Percentiles rank a stretch among this genome's conserved stretches.
phyloP scores from a whole-genome alignment of 1,140 invertebrate species.

The Neoseiulus cucumeris region DNA sequence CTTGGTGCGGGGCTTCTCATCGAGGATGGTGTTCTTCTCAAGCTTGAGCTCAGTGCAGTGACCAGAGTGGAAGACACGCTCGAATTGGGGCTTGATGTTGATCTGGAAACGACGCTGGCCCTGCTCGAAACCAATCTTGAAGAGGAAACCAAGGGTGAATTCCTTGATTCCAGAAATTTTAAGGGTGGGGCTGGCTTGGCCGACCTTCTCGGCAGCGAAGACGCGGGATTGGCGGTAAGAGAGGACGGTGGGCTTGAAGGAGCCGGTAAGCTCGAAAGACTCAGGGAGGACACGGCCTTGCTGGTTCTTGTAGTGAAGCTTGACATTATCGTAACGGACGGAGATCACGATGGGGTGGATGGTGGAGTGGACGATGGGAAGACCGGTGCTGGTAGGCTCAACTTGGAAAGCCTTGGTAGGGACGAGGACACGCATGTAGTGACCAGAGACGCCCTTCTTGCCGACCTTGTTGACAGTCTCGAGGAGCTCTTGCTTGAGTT shows the following conservation, averaged over 20 bases:
- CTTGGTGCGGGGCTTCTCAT: neutral
- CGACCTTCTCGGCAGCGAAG: neutral
- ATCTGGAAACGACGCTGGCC: neutral
- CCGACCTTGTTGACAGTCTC: neutral
- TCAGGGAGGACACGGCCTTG: neutral
- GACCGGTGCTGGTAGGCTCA: neutral
- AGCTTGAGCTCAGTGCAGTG: slow-evolving; percentile 11
- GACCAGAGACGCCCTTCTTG: neutral
- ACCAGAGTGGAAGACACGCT: slow-evolving; percentile 9
- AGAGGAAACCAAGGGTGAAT: neutral
- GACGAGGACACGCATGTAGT: neutral
- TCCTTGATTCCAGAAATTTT: neutral
- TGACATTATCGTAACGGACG: slow-evolving; percentile 1
- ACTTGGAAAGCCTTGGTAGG: slow-evolving; percentile 7
- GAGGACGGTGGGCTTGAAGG: neutral
- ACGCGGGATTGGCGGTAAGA: neutral
- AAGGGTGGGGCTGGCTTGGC: neutral
- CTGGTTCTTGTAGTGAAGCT: neutral
- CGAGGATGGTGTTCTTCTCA: neutral
- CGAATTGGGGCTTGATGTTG: neutral
- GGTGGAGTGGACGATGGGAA: slow-evolving; percentile 6
- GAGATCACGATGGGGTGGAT: neutral
- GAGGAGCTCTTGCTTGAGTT: neutral
- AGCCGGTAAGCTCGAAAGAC: neutral
- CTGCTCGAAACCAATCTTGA: neutral